Evolutionary conservation across 2,797 vertebrate species (phyloP), one percentile per base, ranked within the genome.

Genomic region (Clamator glandarius): DNA sequence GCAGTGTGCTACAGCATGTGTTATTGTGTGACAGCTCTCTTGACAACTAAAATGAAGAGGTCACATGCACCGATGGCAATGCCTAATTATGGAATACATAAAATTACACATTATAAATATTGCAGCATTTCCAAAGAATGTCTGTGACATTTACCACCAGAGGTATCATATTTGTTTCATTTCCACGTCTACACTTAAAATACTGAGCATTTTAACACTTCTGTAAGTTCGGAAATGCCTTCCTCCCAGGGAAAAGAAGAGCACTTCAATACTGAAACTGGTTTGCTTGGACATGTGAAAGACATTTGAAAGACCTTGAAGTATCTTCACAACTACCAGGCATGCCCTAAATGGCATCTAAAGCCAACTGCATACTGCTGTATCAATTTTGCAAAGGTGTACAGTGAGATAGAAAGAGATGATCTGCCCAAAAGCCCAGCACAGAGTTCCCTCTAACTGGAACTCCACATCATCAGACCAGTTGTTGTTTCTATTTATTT

Each of bases 11-110:
- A 28, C 23, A 41, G 68, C 52, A 36, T 9, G 0, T 33, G 41
- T 79, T 77, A 61, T 3, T 51, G 66, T 28, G n/a, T 74, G 85
- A 82, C 74, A 29, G 67, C 15, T 84, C 80, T 94, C 62, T 73
- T 51, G 44, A 39, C 41, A 88, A 86, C 51, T 86, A 84, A 83
- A 87, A 89, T 14, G 28, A 91, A 92, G 84, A 90, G 82, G 74
- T 67, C 18, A 0, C 15, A 44, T 25, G 52, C 63, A 57, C 55
- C 59, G 75, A 92, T 10, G 21, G 76, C 52, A 67, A 63, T 25
- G 29, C 17, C 69, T 33, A 61, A 92, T 88, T 84, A 73, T 3
- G 13, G 48, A 69, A 89, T 50, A 91, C 35, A 57, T 87, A 79
- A 95, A 93, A 90, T 44, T 44, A 19, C 31, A 78, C 12, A 61